phyloP scores from a whole-genome alignment of 1,140 invertebrate genomes.

The Bradynema listronoti region DNA sequence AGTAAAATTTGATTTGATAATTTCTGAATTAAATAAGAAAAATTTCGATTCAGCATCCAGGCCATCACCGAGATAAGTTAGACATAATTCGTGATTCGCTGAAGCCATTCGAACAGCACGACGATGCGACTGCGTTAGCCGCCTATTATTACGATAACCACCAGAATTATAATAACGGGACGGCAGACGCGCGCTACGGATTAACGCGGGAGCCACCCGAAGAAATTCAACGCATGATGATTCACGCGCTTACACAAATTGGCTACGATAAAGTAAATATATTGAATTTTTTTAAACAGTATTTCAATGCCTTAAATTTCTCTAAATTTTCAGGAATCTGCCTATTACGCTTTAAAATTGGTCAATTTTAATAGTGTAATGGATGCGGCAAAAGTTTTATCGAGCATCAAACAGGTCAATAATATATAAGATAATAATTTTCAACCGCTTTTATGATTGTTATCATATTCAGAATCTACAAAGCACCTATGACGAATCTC shows the following conservation, averaged over 20 bases:
- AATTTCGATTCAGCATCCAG: slow-evolving; percentile 28
- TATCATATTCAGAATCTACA: not conserved
- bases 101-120: slow-evolving; percentile 34
- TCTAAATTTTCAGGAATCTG: slow-evolving; percentile 45
- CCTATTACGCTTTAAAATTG: slow-evolving; percentile 46
- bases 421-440: not conserved
- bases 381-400: slow-evolving; percentile 35
- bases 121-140: slow-evolving; percentile 3
- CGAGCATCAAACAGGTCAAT: slow-evolving; percentile 22
- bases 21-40: too few relatives aligned
- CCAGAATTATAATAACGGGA: not conserved
- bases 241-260: slow-evolving; percentile 33
- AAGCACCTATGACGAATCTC: not conserved
- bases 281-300: slow-evolving; percentile 4
- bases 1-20: too few relatives aligned
- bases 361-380: slow-evolving; percentile 45
- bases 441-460: not conserved
- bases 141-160: not conserved
- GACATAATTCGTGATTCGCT: slow-evolving; percentile 45
- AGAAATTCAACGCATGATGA: slow-evolving; percentile 29
- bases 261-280: slow-evolving; percentile 37
- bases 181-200: slow-evolving; percentile 4
- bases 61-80: slow-evolving; percentile 45
- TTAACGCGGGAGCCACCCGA: slow-evolving; percentile 11
- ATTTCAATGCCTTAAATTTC: slow-evolving; percentile 18